Evolutionary conservation across 2,888 invertebrate genomes (phyloP), one percentile per base, ranked within the genome.

Genomic region (Nomada goodeniana): DNA sequence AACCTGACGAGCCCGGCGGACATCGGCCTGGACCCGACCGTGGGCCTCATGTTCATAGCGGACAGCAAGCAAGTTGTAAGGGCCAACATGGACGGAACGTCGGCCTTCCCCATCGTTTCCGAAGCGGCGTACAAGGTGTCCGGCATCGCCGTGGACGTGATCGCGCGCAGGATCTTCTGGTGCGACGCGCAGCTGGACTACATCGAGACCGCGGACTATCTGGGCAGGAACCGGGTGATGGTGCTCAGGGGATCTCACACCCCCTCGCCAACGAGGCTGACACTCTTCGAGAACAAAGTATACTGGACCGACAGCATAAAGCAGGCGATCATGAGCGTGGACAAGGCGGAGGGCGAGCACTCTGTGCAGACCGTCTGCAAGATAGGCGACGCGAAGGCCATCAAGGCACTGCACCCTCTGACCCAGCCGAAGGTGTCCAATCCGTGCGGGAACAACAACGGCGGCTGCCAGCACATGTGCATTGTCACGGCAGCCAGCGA

Each of bases 101-200:
- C 97, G 90, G 95, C 97, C 0, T 95, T 96, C 61, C 96, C 98
- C 0, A 97, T 99, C 55, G 97, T 98, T 0, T 97, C 97, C 0
- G 98, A 98, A 91, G 98, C 98, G 0, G 97, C 99, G 0, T 98
- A 99, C 93, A 98, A 98, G 93, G 99, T 99, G 0, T 97, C 98
- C 1, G 98, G 98, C 4, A 96, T 99, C 13, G 96, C 98, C 0
- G 96, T 98, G 0, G 99, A 99, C 94, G 96, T 97, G n/a, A 96
- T 98, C 36, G 96, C 97, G 0, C 96, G 97, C 90, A 94, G 99
- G 68, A 96, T 99, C 10, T 99, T 98, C 94, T 99, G 99, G 99
- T 98, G 99, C 91, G 99, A 99, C 93, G 97, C 98, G 0, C 94
- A 98, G 18, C 94, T 99, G 72, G 99, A 99, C 94, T 98, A 99